Base-by-base conservation (phyloP, 2,113 vertebrate genomes). In the Cyphomyrus plagiostoma region DNA sequence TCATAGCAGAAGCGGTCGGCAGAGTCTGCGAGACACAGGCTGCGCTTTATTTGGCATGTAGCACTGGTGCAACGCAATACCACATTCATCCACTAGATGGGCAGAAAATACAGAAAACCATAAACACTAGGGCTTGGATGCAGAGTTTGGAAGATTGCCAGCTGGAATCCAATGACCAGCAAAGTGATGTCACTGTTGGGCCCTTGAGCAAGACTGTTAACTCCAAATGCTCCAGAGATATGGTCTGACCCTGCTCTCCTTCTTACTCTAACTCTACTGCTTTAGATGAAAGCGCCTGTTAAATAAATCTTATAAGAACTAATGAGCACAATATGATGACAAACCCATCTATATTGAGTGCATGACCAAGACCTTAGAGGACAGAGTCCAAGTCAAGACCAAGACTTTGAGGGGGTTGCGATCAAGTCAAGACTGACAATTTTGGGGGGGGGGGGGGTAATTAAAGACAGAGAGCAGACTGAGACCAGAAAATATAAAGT, bases 1-100 rank as follows among this genome's bases (percentile, higher is more conserved):
- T 99, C 98, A 0, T 99, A 99, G 94, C 98, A 99, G 95, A 98
- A 97, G 48, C 98, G 96, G 93, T 99, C 98, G 0, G 98, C 98
- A 0, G 98, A 97, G 92, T 91, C 98, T 99, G 93, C 30, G 46
- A 84, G 49, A 88, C 83, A 91, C 58, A 91, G n/a, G 89, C 70
- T 45, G 35, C 8, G 53, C 49, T 53, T 52, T 80, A 42, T 80
- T 30, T 53, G n/a, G 48, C 39, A 42, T 45, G 19, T 21, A 39
- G 50, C 50, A 74, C 10, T 26, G 26, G n/a, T 23, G 50, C 35
- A 52, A 1, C 58, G 89, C 42, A 56, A 62, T 52, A 30, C 10
- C 17, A 19, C 2, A 26, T 56, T 48, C 58, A 17, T 80, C 89
- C 58, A 88, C 19, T 70, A 45, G 89, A 66, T 70, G 49, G 77